phyloP scores from a whole-genome alignment of 2,113 vertebrate genomes.

The Pteruthius melanotis region DNA sequence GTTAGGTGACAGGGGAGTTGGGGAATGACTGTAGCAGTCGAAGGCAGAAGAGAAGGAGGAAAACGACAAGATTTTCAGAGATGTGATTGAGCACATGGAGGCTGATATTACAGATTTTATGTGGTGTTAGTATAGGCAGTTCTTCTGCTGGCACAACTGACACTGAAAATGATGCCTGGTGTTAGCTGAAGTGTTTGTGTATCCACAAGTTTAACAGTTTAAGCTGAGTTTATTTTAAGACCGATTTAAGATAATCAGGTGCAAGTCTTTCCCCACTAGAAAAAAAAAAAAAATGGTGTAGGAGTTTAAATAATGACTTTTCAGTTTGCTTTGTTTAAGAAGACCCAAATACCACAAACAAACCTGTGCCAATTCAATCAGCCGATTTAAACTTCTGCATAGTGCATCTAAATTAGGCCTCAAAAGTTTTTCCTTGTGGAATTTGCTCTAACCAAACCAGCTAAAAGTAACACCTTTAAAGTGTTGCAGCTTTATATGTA shows the following conservation, averaged over 20 bases:
- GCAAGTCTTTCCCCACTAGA: not conserved
- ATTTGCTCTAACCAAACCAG: not conserved
- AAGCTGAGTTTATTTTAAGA: slow-evolving; percentile 10
- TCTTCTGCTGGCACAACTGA: not conserved
- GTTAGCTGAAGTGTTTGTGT: not conserved
- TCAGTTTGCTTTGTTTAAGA: not conserved
- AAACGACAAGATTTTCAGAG: not conserved
- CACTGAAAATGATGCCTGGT: not conserved
- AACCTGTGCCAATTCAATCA: not conserved
- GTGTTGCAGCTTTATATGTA: slow-evolving; percentile 53
- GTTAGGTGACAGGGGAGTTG: not conserved
- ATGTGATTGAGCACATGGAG: not conserved
- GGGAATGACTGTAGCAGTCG: not conserved
- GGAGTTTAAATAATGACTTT: not conserved
- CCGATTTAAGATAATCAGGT: not conserved
- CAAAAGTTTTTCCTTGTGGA: not conserved
- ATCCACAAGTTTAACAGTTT: not conserved
- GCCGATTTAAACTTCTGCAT: not conserved
- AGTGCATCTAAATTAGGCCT: not conserved
- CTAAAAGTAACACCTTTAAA: slow-evolving; percentile 55
- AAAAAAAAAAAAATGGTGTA: not conserved
- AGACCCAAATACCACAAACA: not conserved
- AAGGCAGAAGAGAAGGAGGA: not conserved
- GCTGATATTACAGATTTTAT: not conserved
- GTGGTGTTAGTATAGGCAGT: not conserved